Percentiles rank a stretch among this genome's conserved stretches.
phyloP scores from a whole-genome alignment of 2,113 vertebrate species.

The Sander vitreus region DNA sequence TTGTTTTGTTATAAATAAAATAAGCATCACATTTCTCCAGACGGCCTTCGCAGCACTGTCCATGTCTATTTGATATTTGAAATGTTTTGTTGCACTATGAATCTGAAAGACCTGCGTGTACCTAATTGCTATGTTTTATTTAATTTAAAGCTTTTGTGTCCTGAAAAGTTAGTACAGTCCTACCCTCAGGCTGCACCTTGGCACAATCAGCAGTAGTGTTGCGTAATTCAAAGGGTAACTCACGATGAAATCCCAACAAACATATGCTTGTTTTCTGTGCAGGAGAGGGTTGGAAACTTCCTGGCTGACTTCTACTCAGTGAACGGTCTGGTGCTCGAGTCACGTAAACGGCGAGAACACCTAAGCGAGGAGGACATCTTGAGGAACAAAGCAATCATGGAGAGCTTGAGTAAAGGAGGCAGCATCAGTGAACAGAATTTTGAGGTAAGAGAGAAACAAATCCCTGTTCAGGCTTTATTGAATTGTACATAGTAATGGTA shows the following conservation, averaged over 20 bases:
- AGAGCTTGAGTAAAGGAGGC: conserved; percentile 98
- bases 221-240: not conserved
- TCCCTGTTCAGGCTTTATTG: not conserved
- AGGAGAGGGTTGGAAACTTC: conserved; percentile 98
- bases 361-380: conserved; percentile 98
- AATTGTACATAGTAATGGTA: not conserved
- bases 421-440: conserved; percentile 96
- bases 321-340: conserved; percentile 96
- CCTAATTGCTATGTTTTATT: not conserved
- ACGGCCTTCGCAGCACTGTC: not conserved
- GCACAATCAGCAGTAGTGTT: not conserved
- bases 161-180: not conserved
- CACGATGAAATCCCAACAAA: not conserved
- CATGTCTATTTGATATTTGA: not conserved
- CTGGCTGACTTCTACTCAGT: conserved; percentile 97
- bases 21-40: not conserved
- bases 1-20: not conserved
- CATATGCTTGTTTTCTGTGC: conserved; percentile 5
- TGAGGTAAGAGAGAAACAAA: conserved; percentile 85
- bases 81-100: not conserved
- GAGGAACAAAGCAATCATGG: conserved; percentile 99
- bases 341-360: conserved; percentile 96
- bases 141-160: not conserved
- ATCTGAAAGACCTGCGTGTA: not conserved
- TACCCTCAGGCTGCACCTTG: not conserved